A percentile compares a stretch with the other conserved stretches of the same genome.
These are phyloP conservation scores for Erebia aethiops DNA, from an alignment of 2,888 invertebrate genomes.

Conservation along the genomic window DNA sequence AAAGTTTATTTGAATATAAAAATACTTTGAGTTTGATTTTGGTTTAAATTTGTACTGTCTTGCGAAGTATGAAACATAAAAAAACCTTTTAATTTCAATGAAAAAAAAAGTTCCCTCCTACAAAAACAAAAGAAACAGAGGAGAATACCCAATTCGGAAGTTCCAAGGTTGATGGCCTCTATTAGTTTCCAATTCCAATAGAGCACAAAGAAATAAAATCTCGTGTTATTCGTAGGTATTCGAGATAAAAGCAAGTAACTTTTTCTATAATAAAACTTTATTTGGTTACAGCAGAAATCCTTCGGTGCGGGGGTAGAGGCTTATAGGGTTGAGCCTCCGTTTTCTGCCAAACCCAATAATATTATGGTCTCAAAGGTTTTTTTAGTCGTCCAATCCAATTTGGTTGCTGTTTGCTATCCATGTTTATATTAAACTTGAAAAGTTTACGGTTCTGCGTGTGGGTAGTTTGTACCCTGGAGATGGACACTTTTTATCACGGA, in stretches of 20 bases:
- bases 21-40: not conserved
- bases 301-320: slow-evolving; percentile 53
- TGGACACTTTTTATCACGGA: not conserved
- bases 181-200: slow-evolving; percentile 38
- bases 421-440: not conserved
- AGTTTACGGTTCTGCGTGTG: no score
- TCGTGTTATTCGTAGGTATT: slow-evolving; percentile 54
- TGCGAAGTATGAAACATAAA: not conserved
- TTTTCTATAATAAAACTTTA: slow-evolving; percentile 67
- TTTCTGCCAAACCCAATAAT: slow-evolving; percentile 51
- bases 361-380: slow-evolving; percentile 45
- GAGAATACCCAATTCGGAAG: slow-evolving; percentile 30
- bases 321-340: slow-evolving; percentile 55
- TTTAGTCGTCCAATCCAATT: slow-evolving; percentile 42
- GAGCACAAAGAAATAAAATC: slow-evolving; percentile 60
- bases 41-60: not conserved
- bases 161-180: slow-evolving; percentile 35
- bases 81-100: not conserved
- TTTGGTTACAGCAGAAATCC: slow-evolving; percentile 53
- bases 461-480: not conserved
- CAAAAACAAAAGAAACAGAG: not conserved
- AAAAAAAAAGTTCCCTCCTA: not conserved
- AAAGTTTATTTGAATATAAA: no score
- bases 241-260: slow-evolving; percentile 56
- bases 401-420: slow-evolving; percentile 26